Evolutionary conservation across 2,888 invertebrate genomes (phyloP).

Genomic region (Mesochorus sp.): DNA sequence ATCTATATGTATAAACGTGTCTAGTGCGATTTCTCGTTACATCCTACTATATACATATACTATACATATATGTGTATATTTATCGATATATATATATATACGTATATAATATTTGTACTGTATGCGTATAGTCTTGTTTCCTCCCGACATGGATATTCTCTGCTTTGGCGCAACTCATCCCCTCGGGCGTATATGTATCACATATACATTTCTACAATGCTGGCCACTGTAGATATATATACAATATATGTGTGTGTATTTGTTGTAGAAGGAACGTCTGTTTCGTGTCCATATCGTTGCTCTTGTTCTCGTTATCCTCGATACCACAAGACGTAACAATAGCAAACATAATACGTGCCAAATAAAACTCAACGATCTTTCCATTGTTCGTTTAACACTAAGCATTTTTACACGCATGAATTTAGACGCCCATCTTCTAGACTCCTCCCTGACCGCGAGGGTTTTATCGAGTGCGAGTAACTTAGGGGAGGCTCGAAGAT

Average conservation of each 20-base stretch:
- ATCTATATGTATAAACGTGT: conserved; percentile 25
- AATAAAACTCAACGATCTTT: not conserved
- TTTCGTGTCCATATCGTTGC: conserved; percentile 11
- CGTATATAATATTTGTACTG: not conserved
- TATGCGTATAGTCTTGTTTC: conserved; percentile 13
- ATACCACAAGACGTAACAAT: not conserved
- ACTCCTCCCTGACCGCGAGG: no score
- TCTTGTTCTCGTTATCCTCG: conserved; percentile 9
- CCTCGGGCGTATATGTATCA: conserved; percentile 5
- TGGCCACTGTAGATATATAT: conserved; percentile 8
- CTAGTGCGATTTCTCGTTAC: conserved; percentile 20
- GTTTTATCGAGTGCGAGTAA: no score
- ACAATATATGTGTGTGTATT: conserved; percentile 16
- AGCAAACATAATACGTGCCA: not conserved
- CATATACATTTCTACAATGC: conserved; percentile 28
- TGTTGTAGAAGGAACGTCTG: conserved; percentile 13
- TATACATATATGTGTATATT: not conserved
- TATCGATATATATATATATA: not conserved
- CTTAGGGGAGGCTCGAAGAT: no score
- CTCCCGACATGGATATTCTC: conserved; percentile 32
- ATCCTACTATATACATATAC: conserved; percentile 8
- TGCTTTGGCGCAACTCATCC: conserved; percentile 38
- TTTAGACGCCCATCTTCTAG: no score
- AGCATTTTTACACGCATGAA: no score
- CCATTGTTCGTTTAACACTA: not conserved